These are phyloP conservation scores for Drosophila antonietae DNA, from an alignment of 2,888 invertebrate genomes.

Conservation along the genomic window DNA sequence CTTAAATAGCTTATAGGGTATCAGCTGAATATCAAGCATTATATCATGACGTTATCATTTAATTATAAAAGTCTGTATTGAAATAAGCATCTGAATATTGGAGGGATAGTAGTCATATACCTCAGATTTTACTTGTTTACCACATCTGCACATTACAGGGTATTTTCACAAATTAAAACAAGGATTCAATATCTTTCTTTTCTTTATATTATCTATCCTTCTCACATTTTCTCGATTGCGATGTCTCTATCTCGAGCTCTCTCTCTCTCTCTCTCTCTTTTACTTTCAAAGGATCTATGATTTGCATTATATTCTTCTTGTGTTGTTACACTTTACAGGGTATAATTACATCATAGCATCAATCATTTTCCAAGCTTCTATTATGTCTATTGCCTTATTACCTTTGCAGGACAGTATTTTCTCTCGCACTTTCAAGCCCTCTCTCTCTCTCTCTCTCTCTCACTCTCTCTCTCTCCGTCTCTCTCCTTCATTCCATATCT, in stretches of 20 bases:
- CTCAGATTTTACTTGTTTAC: background rate
- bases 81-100: background rate
- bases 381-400: background rate
- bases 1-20: background rate
- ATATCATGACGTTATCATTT: too few species aligned
- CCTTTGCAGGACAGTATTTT: too few species aligned
- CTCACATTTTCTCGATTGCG: background rate
- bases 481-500: background rate
- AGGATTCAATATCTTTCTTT: too few species aligned
- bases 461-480: too few species aligned
- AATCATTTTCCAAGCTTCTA: too few species aligned
- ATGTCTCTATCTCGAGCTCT: background rate
- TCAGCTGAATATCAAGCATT: background rate
- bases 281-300: background rate
- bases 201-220: background rate
- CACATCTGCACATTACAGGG: background rate
- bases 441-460: background rate
- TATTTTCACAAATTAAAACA: background rate
- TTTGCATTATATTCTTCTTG: background rate
- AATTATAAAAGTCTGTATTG: background rate
- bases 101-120: background rate
- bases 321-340: background rate
- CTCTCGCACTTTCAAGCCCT: too few species aligned
- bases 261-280: too few species aligned
- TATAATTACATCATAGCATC: background rate